Percentiles rank a stretch among this genome's conserved stretches.
These are phyloP conservation scores for Drosophila subobscura DNA, from an alignment of 1,140 invertebrate species.

Conservation along the genomic window DNA sequence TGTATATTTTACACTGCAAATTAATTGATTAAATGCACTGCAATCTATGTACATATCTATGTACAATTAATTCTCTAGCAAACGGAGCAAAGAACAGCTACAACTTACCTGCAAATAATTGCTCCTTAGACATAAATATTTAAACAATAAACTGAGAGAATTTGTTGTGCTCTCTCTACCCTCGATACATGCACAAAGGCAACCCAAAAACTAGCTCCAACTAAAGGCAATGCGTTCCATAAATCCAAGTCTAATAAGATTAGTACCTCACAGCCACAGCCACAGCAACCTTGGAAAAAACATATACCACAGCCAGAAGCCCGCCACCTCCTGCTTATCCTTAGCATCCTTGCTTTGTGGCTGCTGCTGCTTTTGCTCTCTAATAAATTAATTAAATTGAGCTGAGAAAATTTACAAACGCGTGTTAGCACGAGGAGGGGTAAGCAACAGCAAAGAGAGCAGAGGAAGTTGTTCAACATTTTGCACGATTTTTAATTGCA, in stretches of 20 bases:
- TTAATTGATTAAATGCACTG: conserved; percentile 15
- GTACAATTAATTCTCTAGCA: conserved; percentile 13
- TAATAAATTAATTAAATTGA: conserved; percentile 70
- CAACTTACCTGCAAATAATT: neutral
- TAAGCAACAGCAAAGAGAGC: conserved; percentile 21
- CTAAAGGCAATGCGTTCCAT: conserved; percentile 29
- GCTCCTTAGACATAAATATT: conserved; percentile 23
- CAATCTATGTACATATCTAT: too few species aligned
- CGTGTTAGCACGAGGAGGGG: conserved; percentile 10
- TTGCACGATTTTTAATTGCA: conserved; percentile 72
- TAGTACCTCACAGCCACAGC: conserved; percentile 23
- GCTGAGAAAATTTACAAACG: conserved; percentile 57
- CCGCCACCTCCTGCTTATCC: too few species aligned
- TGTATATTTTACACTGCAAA: neutral
- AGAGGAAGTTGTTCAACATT: too few species aligned
- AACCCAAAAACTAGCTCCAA: neutral
- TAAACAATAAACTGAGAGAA: conserved; percentile 23
- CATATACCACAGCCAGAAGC: too few species aligned
- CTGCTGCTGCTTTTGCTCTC: conserved; percentile 1
- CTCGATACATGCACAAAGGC: neutral
- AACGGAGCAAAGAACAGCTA: neutral
- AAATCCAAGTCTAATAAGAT: conserved; percentile 42
- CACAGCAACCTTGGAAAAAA: neutral
- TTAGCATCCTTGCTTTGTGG: too few species aligned
- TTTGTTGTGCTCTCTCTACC: conserved; percentile 30